Base-by-base conservation (phyloP, 2,113 vertebrate genomes). In the Phasianus colchicus region DNA sequence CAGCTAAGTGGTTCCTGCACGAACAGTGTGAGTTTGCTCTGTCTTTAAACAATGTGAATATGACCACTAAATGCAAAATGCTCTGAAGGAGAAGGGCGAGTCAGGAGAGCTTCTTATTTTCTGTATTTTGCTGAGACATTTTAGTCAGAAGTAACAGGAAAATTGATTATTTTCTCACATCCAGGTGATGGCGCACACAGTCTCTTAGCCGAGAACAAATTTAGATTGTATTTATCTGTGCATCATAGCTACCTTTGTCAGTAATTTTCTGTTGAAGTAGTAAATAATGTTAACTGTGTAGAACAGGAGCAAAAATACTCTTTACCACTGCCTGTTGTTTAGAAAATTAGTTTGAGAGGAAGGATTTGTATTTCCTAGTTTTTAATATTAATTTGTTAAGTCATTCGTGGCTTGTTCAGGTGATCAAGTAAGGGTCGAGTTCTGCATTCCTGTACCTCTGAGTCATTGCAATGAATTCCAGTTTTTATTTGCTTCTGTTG, bases 401-500 rank as follows among this genome's bases (percentile, higher is more conserved):
- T 82, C 9, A 48, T 79, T 67, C 32, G 60, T 52, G 50, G 10
- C 32, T 67, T 11, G 77, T 84, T 93, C 45, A 80, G 42, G 17
- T 89, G 45, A 80, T 92, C 73, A 77, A 45, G 54, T 60, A 30
- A 79, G 60, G 42, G 42, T 74, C 55, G 86, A 64, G 50, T 71
- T 89, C 45, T 89, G 3, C 34, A 83, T 94, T 45, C 43, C 19
- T 54, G 14, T 60, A 57, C 42, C 19, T 87, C 63, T 89, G 54
- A 93, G 84, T 88, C 55, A 74, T 55, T 67, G 63, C 89, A 90
- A 22, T 76, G 89, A 83, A 64, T 75, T 89, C 55, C 60, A 71
- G 36, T 71, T 93, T 83, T 87, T 65, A 83, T 91, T 89, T 92
- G 50, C n/a, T 70, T 88, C 55, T 74, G n/a, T 87, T 70, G 74